A percentile compares a stretch with the other conserved stretches of the same genome.
phyloP scores from a whole-genome alignment of 2,888 invertebrate genomes.

The Platynereis dumerilii region DNA sequence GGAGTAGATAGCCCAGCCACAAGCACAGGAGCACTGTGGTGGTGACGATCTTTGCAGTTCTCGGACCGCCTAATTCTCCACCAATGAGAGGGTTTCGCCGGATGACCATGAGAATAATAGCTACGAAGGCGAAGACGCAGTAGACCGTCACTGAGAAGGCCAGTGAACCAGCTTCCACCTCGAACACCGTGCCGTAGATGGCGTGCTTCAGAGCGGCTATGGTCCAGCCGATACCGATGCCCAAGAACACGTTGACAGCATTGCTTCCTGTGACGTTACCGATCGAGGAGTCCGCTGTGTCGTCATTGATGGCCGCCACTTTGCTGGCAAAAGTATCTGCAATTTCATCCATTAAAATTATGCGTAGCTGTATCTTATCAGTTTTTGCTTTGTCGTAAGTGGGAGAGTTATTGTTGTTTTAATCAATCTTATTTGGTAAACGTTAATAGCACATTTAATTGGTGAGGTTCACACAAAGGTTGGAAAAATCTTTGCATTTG shows the following conservation, averaged over 20 bases:
- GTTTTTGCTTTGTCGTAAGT: no score
- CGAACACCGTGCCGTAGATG: conserved; percentile 64
- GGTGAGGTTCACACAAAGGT: no score
- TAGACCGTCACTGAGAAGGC: conserved; percentile 97
- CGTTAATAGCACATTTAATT: no score
- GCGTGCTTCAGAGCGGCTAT: conserved; percentile 92
- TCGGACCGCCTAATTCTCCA: conserved; percentile 91
- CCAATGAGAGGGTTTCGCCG: conserved; percentile 76
- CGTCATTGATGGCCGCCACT: conserved; percentile 97
- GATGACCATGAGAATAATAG: conserved; percentile 80
- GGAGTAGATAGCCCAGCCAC: conserved; percentile 90
- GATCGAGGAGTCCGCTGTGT: conserved; percentile 96
- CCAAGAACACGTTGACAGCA: conserved; percentile 98
- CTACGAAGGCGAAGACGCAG: conserved; percentile 85
- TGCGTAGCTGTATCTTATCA: no score
- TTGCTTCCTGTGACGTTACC: conserved; percentile 98
- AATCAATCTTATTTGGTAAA: no score
- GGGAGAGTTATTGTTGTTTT: no score
- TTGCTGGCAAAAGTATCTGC: conserved; percentile 99
- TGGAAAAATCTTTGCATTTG: no score
- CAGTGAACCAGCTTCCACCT: conserved; percentile 77
- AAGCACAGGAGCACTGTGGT: conserved; percentile 80
- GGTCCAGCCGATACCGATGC: conserved; percentile 99
- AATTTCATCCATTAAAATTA: conserved; percentile 8
- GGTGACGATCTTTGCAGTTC: conserved; percentile 72